Evolutionary conservation across 2,113 vertebrate genomes (phyloP), one percentile per base, ranked within the genome.

Genomic region (Mustela nigripes): DNA sequence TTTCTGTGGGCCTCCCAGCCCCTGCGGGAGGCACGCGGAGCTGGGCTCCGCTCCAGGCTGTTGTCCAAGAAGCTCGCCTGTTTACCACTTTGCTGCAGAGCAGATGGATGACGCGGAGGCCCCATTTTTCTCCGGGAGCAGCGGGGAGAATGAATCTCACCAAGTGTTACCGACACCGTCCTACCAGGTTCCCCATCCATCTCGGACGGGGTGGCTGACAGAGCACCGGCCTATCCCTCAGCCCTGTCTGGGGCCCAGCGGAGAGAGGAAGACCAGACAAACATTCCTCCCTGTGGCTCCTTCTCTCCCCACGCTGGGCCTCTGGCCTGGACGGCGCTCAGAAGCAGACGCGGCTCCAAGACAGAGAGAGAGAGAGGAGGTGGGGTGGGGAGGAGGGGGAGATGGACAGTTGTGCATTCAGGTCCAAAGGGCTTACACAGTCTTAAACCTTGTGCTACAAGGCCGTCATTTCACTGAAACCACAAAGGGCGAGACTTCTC

Each of bases 111-210:
- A 78, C 81, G 33, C 0, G 0, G 26, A 82, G 89, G 88, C 92
- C n/a, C 39, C 97, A 97, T 98, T 97, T 96, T 97, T 98, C 97
- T 98, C 96, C 96, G 76, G 11, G 1, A 87, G 85, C 92, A 94
- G 97, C 10, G 1, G 97, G 74, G 97, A 96, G 96, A 98, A 98
- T 98, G 98, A 98, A 98, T 98, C 97, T 98, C 92, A 24, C 94
- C 97, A 98, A 98, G 97, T 97, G 97, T 22, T 97, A 92, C 97
- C 67, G 84, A 98, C 98, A 98, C 95, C 93, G 67, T 90, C 88
- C 76, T 92, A 65, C 96, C 93, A 89, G 97, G 97, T 97, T 95
- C 87, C 69, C 33, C 95, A 98, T 98, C 97, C 92, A 95, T 98
- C 85, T 22, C 7, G 1, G 73, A 21, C 0, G 0, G 39, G 92